Evolutionary conservation across 2,888 invertebrate genomes (phyloP), one percentile per base, ranked within the genome.

Genomic region (Sinentomon sp.): DNA sequence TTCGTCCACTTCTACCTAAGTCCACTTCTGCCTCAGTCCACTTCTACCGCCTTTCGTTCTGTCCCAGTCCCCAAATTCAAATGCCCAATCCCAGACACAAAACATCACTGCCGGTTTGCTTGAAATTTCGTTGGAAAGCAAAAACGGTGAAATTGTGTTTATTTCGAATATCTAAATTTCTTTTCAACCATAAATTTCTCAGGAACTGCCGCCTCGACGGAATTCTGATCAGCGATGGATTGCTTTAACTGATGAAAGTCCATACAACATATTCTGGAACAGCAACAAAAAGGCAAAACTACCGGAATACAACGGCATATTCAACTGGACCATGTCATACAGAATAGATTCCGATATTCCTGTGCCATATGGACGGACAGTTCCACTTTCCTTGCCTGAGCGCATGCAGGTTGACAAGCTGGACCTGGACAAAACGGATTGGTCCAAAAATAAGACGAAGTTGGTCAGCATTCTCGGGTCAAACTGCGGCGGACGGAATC

Each of bases 241-340:
- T 27, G 71, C 68, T 42, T 49, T 69, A 34, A 67, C 61, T 1
- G 72, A 72, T 41, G 72, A 72, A 50, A 64, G 68, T 13, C 69
- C 72, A 0, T 45, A 46, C 7, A 53, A 69, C 42, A 59, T 64
- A 0, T n/a, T n/a, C n/a, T n/a, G n/a, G n/a, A n/a, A n/a, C n/a
- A n/a, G n/a, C n/a, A n/a, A n/a, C n/a, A 41, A 40, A 26, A 43
- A 42, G 7, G 47, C 46, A 23, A 52, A 55, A 2, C 44, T 58
- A 3, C 44, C 47, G 3, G 49, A 58, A 18, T 60, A 64, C 41
- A 57, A 64, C 37, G 59, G 62, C 10, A 39, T 66, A n/a, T 76
- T 68, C 44, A 55, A 57, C 39, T 53, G 54, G 51, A 53, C 53
- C 13, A 52, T 53, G 50, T 50, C 48, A 48, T 63, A 46, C 50